A percentile compares a stretch with the other conserved stretches of the same genome.
Conservation (phyloP, 2,797 vertebrate species). For the Lepidocolaptes lacrymiger region DNA sequence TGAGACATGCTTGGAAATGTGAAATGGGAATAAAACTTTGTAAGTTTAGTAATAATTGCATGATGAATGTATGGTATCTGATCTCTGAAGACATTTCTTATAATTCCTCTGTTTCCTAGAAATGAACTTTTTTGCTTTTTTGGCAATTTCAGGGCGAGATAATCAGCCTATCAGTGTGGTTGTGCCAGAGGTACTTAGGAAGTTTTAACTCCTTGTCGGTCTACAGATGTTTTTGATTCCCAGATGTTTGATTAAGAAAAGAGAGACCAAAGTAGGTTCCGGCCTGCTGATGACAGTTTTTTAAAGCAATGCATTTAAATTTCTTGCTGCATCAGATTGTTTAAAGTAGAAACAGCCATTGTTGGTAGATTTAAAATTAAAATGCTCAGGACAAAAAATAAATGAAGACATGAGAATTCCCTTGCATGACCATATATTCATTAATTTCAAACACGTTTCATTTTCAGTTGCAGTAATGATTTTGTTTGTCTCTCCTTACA, state of each 20-base stretch:
- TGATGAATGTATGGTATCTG: neutral
- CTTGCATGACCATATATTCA: neutral
- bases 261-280: conserved; percentile 30
- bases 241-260: conserved; percentile 57
- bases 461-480: conserved; percentile 4
- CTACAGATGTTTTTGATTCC: conserved; percentile 52
- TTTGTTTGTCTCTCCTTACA: neutral
- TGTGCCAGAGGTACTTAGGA: conserved; percentile 17
- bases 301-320: conserved; percentile 21
- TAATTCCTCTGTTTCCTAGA: neutral
- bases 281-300: conserved; percentile 54
- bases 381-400: neutral
- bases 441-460: neutral
- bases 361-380: neutral
- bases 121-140: neutral
- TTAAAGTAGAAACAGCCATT: conserved; percentile 37
- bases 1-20: neutral
- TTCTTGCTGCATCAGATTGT: conserved; percentile 24
- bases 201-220: neutral
- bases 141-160: neutral
- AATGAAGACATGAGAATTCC: neutral
- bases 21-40: neutral
- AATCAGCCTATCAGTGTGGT: neutral
- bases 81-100: neutral
- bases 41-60: neutral